Percentiles rank a stretch among this genome's conserved stretches.
Conservation (phyloP, 1,140 invertebrate species). For the Anadara kagoshimensis region DNA sequence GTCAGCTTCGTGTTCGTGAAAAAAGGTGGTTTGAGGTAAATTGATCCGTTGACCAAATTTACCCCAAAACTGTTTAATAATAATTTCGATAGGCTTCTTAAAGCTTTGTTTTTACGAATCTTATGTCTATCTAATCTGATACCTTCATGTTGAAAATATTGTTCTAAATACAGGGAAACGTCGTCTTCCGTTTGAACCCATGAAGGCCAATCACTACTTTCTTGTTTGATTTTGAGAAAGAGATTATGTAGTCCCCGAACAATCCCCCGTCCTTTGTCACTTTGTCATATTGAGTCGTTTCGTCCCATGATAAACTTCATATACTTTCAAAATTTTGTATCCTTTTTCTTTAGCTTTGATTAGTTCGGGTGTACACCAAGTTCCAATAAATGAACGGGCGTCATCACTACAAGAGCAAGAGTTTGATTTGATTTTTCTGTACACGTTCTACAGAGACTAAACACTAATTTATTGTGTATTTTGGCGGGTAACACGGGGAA, state of each 20-base stretch:
- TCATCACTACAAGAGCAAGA: conserved; percentile 1
- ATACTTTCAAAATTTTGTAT: conserved; percentile 18
- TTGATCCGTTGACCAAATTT: conserved; percentile 46
- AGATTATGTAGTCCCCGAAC: conserved; percentile 42
- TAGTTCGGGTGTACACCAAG: background rate
- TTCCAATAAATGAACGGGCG: conserved; percentile 4
- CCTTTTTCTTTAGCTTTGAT: conserved; percentile 12
- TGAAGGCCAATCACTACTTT: conserved; percentile 41
- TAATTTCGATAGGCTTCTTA: conserved; percentile 48
- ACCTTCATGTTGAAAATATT: conserved; percentile 66
- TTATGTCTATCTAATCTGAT: conserved; percentile 65
- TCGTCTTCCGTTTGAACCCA: conserved; percentile 21
- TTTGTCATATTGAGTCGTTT: conserved; percentile 33
- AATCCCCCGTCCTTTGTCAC: conserved; percentile 17
- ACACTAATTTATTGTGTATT: conserved; percentile 8
- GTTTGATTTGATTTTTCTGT: background rate
- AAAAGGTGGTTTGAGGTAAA: conserved; percentile 37
- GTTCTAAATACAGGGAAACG: conserved; percentile 55
- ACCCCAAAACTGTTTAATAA: conserved; percentile 58
- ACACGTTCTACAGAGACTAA: conserved; percentile 12
- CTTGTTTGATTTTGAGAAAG: conserved; percentile 50
- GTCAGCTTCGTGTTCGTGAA: conserved; percentile 36
- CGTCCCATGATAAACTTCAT: conserved; percentile 34
- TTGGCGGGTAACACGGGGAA: conserved; percentile 17
- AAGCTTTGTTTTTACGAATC: conserved; percentile 67